phyloP scores from a whole-genome alignment of 2,113 vertebrate species.

The Ceyx margarethae region DNA sequence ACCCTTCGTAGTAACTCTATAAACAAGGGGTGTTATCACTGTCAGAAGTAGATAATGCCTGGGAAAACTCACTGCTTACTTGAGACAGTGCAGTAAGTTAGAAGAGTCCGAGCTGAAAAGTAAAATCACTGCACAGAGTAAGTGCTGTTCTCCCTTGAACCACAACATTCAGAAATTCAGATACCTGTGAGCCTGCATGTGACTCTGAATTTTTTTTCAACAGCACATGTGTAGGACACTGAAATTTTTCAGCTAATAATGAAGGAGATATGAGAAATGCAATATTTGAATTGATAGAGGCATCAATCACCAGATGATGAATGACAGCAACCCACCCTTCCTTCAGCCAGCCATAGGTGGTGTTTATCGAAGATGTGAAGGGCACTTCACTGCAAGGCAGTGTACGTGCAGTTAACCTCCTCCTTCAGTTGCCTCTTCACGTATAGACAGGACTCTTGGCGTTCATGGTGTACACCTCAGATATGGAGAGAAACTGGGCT shows the following conservation, averaged over 20 bases:
- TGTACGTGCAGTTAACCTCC: accelerated
- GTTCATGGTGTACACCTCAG: accelerated
- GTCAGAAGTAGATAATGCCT: too few species aligned
- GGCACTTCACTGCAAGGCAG: not conserved
- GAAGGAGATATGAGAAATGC: not conserved
- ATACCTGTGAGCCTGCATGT: not conserved
- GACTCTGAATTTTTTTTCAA: not conserved
- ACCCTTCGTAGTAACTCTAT: too few species aligned
- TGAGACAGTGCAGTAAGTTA: too few species aligned
- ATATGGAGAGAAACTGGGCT: accelerated
- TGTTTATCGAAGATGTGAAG: not conserved
- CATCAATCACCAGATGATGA: not conserved
- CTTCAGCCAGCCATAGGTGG: not conserved
- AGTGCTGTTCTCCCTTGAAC: too few species aligned
- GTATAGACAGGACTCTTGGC: accelerated
- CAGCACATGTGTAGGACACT: accelerated
- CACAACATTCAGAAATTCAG: not conserved
- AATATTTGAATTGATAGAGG: accelerated
- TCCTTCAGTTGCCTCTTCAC: accelerated
- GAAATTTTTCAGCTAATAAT: not conserved
- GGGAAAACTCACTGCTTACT: too few species aligned
- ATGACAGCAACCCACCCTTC: not conserved
- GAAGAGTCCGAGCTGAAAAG: too few species aligned
- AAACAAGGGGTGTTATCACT: too few species aligned
- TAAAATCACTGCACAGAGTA: too few species aligned